A percentile compares a stretch with the other conserved stretches of the same genome.
These are phyloP conservation scores for Eospalax fontanierii DNA, from an alignment of 2,797 vertebrate species.

Conservation along the genomic window DNA sequence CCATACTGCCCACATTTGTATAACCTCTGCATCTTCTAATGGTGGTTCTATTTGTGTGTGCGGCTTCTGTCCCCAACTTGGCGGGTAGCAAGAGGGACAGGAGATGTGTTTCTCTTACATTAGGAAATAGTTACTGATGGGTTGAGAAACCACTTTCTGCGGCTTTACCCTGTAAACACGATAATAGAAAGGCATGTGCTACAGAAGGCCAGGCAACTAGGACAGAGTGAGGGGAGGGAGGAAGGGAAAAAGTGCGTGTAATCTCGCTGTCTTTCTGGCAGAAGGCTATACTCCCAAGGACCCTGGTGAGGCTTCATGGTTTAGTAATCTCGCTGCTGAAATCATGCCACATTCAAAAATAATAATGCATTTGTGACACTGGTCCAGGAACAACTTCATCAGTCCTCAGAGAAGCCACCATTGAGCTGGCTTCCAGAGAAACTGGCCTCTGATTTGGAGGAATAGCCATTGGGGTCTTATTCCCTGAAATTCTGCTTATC, in stretches of 20 bases:
- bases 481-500: conserved; percentile 4
- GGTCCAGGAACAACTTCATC: conserved; percentile 34
- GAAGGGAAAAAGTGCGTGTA: no score
- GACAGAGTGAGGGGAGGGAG: background rate
- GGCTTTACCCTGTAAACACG: conserved; percentile 80
- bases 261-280: conserved; percentile 55
- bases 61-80: conserved; percentile 6
- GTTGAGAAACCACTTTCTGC: conserved; percentile 69
- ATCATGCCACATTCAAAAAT: conserved; percentile 58
- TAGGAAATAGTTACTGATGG: conserved; percentile 25
- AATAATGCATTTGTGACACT: conserved; percentile 69
- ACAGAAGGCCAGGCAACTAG: background rate
- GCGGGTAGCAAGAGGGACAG: background rate
- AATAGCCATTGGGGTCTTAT: background rate
- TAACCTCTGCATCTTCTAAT: background rate
- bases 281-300: conserved; percentile 45
- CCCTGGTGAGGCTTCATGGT: conserved; percentile 70
- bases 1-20: background rate
- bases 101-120: background rate
- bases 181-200: conserved; percentile 53
- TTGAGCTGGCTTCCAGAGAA: conserved; percentile 26
- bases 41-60: background rate
- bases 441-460: conserved; percentile 34
- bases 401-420: background rate
- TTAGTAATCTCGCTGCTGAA: conserved; percentile 77